phyloP scores from a whole-genome alignment of 2,113 vertebrate species.

The Antechinus stuartii region DNA sequence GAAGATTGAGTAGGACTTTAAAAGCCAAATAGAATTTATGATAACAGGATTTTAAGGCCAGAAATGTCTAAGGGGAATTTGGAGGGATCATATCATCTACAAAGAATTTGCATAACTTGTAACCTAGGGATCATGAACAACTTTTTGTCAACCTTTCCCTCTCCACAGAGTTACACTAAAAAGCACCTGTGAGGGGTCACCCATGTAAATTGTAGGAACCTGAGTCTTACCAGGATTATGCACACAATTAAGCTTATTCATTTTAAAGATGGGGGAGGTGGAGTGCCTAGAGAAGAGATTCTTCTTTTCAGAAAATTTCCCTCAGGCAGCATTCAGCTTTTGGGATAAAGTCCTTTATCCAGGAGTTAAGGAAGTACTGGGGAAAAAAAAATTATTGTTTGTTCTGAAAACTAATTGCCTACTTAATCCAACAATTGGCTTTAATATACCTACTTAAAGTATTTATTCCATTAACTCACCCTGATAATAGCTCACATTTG shows the following conservation, averaged over 20 bases:
- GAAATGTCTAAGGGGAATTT: not conserved
- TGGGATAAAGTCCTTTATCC: not conserved
- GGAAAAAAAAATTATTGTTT: constrained; percentile 26
- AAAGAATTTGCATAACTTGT: not conserved
- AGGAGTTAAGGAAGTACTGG: not conserved
- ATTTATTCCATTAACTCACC: not conserved
- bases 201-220: not conserved
- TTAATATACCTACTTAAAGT: not conserved
- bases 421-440: constrained; percentile 14
- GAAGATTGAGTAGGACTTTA: not conserved
- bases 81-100: not conserved
- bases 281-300: not conserved
- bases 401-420: not conserved
- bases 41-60: not conserved
- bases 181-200: not conserved
- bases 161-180: not conserved
- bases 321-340: not conserved
- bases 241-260: not conserved
- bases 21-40: not conserved
- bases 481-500: not conserved
- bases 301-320: not conserved
- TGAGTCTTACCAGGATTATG: not conserved
- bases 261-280: not conserved
- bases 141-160: not conserved
- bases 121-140: not conserved